phyloP scores from a whole-genome alignment of 2,113 vertebrate genomes.

The Elanoides forficatus region DNA sequence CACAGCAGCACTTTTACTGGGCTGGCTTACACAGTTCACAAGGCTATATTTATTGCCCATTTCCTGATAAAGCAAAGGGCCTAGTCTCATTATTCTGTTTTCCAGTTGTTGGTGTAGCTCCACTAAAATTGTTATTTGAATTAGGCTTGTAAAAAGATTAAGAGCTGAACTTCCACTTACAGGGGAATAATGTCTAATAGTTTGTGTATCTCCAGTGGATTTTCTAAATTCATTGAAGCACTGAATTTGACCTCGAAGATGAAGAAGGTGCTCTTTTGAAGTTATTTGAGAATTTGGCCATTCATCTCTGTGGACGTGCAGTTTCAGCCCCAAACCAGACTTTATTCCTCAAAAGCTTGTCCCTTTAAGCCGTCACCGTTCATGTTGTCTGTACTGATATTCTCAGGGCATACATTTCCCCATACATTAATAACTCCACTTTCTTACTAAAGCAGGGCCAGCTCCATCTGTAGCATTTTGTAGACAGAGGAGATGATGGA shows the following conservation, averaged over 20 bases:
- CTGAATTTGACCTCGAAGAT: not conserved
- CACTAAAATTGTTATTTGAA: not conserved
- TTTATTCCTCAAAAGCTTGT: not conserved
- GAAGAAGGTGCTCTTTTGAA: not conserved
- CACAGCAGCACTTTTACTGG: not conserved
- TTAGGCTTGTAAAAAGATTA: not conserved
- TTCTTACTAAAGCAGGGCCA: not conserved
- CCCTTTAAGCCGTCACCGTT: not conserved
- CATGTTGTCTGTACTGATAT: not conserved
- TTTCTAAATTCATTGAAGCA: not conserved
- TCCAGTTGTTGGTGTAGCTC: not conserved
- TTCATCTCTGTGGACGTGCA: not conserved
- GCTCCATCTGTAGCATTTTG: not conserved
- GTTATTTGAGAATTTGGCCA: not conserved
- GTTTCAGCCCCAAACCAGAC: not conserved
- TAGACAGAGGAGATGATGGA: not conserved
- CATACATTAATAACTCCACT: not conserved
- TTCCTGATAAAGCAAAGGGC: not conserved
- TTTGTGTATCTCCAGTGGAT: not conserved
- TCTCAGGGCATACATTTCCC: not conserved
- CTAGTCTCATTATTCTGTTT: not conserved
- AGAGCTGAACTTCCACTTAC: not conserved
- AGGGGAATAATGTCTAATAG: not conserved
- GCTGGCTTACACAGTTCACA: not conserved
- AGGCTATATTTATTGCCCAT: not conserved